Evolutionary conservation across 2,797 vertebrate species (phyloP), one percentile per base, ranked within the genome.

Genomic region (Alcedo quadribrachys): DNA sequence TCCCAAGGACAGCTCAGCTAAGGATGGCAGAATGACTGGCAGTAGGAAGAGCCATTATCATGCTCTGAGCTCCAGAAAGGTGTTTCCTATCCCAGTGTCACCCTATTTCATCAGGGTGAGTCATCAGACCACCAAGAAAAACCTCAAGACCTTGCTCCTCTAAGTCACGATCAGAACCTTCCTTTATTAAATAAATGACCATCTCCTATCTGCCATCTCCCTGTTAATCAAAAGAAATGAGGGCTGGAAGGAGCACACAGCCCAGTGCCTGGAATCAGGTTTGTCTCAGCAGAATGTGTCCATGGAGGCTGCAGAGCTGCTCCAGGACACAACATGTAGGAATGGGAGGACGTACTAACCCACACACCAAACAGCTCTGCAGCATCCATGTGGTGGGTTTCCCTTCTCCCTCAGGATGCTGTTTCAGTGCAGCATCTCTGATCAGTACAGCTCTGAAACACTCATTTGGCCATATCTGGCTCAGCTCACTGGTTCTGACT

Each of bases 141-240:
- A 68, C 61, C 87, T 87, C 66, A 67, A 89, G 90, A 82, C 60
- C 68, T 74, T 73, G 81, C 50, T 89, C 87, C 75, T 83, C 63
- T 43, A 90, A 90, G 80, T 45, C 40, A 3, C 78, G 89, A 96
- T 92, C 92, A 74, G 95, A 94, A 93, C 50, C 71, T 87, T 81
- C 63, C 90, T 75, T 90, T 73, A 94, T 88, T 86, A 87, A 94
- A 90, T 89, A 84, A 90, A 79, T 58, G 70, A 15, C 61, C 71
- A 83, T 46, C n/a, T 53, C 51, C 57, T 91, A 68, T 81, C 91
- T 81, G 54, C 81, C 91, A 91, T 82, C 90, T 87, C 53, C 0
- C 61, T 42, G 71, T 98, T 98, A 98, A 98, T 97, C 97, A 98
- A 98, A 97, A 97, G 97, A 98, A 98, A 51, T 0, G 0, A 68